Conservation (phyloP, 1,140 invertebrate genomes). For the Dendroctonus valens region DNA sequence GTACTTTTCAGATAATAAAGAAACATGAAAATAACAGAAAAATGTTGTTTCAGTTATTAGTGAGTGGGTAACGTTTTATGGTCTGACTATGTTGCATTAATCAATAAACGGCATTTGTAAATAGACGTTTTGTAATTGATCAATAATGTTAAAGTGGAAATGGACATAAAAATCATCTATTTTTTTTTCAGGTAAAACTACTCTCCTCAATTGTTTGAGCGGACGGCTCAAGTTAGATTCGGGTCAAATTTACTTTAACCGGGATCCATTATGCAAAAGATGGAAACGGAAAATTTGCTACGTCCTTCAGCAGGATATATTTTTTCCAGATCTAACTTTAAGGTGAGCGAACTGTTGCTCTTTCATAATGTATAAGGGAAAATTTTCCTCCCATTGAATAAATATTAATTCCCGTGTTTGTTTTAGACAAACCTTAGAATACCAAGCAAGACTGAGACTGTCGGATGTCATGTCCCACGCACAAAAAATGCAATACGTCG, state of each 20-base stretch:
- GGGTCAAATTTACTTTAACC: constrained; percentile 73
- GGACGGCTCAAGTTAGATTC: constrained; percentile 66
- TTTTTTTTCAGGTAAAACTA: constrained; percentile 68
- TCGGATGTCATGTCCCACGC: constrained; percentile 71
- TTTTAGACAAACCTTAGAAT: constrained; percentile 68
- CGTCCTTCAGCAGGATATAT: constrained; percentile 82
- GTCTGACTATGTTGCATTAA: no score
- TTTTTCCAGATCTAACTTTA: constrained; percentile 79
- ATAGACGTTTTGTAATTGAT: background rate
- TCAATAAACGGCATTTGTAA: no score
- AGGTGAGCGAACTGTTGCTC: constrained; percentile 41
- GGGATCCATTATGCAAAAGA: constrained; percentile 71
- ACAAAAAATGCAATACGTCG: constrained; percentile 77
- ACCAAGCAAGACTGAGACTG: constrained; percentile 69
- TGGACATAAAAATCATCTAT: no score
- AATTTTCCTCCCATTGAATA: background rate
- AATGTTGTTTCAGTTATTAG: no score
- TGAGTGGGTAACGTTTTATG: no score
- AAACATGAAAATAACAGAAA: no score
- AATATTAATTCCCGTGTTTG: background rate
- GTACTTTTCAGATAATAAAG: no score
- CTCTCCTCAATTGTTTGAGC: constrained; percentile 73
- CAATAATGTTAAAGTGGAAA: background rate
- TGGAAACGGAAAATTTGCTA: constrained; percentile 78
- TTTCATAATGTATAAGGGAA: background rate